These are phyloP conservation scores for Dolichomitus sp. DNA, from an alignment of 2,888 invertebrate species.

Conservation along the genomic window DNA sequence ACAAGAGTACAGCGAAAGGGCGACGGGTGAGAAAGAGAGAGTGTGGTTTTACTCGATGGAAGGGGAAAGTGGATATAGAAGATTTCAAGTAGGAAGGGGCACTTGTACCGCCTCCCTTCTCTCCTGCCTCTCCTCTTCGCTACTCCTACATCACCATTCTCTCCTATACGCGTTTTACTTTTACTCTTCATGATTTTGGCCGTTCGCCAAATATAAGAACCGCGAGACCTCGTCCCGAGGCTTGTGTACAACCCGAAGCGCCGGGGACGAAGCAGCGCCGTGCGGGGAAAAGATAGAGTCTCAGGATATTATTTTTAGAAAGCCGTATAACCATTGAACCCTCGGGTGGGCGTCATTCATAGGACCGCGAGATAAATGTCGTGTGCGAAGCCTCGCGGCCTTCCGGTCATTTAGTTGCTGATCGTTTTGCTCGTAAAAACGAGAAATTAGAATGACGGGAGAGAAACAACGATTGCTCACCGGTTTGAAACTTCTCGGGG, in stretches of 20 bases:
- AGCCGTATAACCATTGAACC: constrained; percentile 67
- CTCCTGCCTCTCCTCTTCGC: background rate
- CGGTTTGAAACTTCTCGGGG: constrained; percentile 82
- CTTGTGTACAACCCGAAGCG: background rate
- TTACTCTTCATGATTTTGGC: constrained; percentile 67
- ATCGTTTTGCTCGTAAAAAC: constrained; percentile 19
- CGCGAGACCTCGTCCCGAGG: background rate
- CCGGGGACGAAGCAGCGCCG: constrained; percentile 6
- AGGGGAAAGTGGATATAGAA: constrained; percentile 60
- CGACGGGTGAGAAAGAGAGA: constrained; percentile 13
- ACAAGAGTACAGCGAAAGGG: constrained; percentile 30
- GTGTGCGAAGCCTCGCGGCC: constrained; percentile 11
- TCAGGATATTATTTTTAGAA: constrained; percentile 71
- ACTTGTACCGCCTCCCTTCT: constrained; percentile 8
- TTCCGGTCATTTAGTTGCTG: constrained; percentile 51
- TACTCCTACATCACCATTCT: constrained; percentile 36
- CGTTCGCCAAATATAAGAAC: constrained; percentile 61
- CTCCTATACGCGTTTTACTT: constrained; percentile 58
- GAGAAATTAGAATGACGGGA: constrained; percentile 31
- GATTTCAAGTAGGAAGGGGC: constrained; percentile 16
- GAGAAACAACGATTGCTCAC: constrained; percentile 70
- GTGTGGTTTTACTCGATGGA: constrained; percentile 29
- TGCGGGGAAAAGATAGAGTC: constrained; percentile 17
- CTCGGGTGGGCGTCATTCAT: constrained; percentile 72
- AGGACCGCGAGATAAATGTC: constrained; percentile 51